Evolutionary conservation across 2,797 vertebrate species (phyloP).

Genomic region (Onychomys leucogaster): DNA sequence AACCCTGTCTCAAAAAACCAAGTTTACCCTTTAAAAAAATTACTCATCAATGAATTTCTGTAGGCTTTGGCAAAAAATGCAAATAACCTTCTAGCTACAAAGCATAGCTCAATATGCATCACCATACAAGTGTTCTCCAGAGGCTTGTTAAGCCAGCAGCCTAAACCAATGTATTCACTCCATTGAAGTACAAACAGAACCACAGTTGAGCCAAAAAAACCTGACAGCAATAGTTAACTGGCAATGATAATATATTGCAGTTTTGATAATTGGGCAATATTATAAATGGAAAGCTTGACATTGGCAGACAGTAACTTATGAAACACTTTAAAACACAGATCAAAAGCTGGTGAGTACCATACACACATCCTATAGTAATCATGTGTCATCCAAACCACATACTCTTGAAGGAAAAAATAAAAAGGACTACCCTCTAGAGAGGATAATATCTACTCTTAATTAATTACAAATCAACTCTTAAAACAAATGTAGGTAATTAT

Average conservation of each 20-base stretch:
- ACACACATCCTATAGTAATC: not conserved
- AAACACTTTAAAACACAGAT: slow-evolving; percentile 74
- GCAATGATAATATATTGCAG: slow-evolving; percentile 77
- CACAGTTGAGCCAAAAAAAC: slow-evolving; percentile 80
- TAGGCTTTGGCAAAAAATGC: slow-evolving; percentile 65
- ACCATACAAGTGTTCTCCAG: slow-evolving; percentile 81
- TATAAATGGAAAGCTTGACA: slow-evolving; percentile 81
- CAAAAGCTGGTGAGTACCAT: not conserved
- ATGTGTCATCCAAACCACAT: not conserved
- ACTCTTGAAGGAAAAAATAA: slow-evolving; percentile 33
- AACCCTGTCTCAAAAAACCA: too few species aligned
- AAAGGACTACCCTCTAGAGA: not conserved
- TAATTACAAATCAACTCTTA: slow-evolving; percentile 60
- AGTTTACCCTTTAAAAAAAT: slow-evolving; percentile 57
- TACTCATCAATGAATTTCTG: slow-evolving; percentile 69
- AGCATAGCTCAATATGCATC: slow-evolving; percentile 75
- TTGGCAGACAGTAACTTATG: slow-evolving; percentile 69
- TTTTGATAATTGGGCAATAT: slow-evolving; percentile 84
- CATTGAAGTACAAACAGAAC: slow-evolving; percentile 78
- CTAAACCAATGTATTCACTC: slow-evolving; percentile 76
- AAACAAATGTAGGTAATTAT: slow-evolving; percentile 59
- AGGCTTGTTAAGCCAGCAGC: slow-evolving; percentile 88
- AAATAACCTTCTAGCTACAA: slow-evolving; percentile 78
- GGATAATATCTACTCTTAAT: not conserved
- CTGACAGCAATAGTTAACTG: slow-evolving; percentile 76